Percentiles rank a stretch among this genome's conserved stretches.
These are phyloP conservation scores for Sebastes trivittatus DNA, from an alignment of 2,797 vertebrate genomes.

Conservation along the genomic window DNA sequence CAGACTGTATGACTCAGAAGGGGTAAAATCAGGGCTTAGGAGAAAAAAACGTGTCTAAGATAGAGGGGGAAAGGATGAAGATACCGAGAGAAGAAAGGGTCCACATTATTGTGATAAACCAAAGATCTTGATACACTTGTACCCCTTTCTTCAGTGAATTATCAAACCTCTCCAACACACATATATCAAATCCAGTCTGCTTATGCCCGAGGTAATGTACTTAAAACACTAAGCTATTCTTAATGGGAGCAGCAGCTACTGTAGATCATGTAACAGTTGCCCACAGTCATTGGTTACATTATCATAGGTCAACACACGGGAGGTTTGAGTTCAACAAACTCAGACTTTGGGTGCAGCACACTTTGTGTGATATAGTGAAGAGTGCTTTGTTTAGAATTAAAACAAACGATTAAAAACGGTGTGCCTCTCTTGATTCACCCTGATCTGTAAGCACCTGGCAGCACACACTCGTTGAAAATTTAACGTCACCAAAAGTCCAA, in stretches of 20 bases:
- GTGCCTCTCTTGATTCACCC: background rate
- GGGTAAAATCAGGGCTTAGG: constrained; percentile 8
- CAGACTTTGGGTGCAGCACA: background rate
- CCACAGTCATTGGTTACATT: constrained; percentile 19
- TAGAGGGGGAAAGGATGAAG: background rate
- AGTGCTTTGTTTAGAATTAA: background rate
- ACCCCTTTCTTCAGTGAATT: constrained; percentile 1
- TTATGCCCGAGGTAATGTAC: background rate
- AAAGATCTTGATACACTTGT: background rate
- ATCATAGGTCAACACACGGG: constrained; percentile 1
- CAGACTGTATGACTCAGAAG: constrained; percentile 35
- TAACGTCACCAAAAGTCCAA: background rate
- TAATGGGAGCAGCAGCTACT: constrained; percentile 23
- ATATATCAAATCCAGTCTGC: constrained; percentile 11
- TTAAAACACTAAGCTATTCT: constrained; percentile 12
- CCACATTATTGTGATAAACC: constrained; percentile 17
- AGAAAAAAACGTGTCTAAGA: background rate
- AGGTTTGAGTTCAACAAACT: background rate
- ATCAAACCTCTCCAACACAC: background rate
- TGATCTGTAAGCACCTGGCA: background rate
- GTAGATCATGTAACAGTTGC: constrained; percentile 5
- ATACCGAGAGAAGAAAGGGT: background rate
- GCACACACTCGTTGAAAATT: background rate
- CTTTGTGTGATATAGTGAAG: background rate
- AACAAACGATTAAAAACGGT: background rate